These are phyloP conservation scores for Chymomyza costata DNA, from an alignment of 1,140 invertebrate genomes.

Conservation along the genomic window DNA sequence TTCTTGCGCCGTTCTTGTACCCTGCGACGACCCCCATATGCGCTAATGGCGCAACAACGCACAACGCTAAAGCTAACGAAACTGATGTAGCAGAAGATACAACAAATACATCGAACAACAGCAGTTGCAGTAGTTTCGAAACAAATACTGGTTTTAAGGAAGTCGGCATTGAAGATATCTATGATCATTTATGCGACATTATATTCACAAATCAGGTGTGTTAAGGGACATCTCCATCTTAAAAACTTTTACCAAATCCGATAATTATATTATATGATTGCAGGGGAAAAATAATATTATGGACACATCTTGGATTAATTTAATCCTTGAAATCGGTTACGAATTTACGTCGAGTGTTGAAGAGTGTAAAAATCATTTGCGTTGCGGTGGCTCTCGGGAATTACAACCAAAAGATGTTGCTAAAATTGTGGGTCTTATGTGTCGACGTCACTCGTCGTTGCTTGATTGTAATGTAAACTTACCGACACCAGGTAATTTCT, in stretches of 20 bases:
- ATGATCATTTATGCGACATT: slow-evolving; percentile 73
- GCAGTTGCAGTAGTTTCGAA: slow-evolving; percentile 49
- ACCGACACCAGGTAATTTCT: slow-evolving; percentile 80
- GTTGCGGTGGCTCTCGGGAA: slow-evolving; percentile 81
- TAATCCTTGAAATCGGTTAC: slow-evolving; percentile 93
- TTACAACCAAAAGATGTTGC: slow-evolving; percentile 88
- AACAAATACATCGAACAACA: slow-evolving; percentile 30
- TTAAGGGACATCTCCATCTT: too few relatives aligned
- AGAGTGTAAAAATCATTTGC: slow-evolving; percentile 89
- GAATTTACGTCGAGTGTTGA: slow-evolving; percentile 90
- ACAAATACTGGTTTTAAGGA: slow-evolving; percentile 58
- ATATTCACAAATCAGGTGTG: slow-evolving; percentile 67
- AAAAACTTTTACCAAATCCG: too few relatives aligned
- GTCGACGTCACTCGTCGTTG: slow-evolving; percentile 85
- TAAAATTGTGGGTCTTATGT: slow-evolving; percentile 90
- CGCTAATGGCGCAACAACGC: slow-evolving; percentile 15
- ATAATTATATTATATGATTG: slow-evolving; percentile 6
- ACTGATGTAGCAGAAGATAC: slow-evolving; percentile 59
- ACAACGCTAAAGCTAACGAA: slow-evolving; percentile 31
- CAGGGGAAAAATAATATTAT: slow-evolving; percentile 79
- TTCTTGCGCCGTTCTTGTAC: slow-evolving; percentile 91
- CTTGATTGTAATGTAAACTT: slow-evolving; percentile 81
- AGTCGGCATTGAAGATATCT: slow-evolving; percentile 73
- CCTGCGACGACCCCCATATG: slow-evolving; percentile 66
- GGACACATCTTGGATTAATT: slow-evolving; percentile 85